phyloP scores from a whole-genome alignment of 2,888 invertebrate genomes.

The Aporophyla lueneburgensis region DNA sequence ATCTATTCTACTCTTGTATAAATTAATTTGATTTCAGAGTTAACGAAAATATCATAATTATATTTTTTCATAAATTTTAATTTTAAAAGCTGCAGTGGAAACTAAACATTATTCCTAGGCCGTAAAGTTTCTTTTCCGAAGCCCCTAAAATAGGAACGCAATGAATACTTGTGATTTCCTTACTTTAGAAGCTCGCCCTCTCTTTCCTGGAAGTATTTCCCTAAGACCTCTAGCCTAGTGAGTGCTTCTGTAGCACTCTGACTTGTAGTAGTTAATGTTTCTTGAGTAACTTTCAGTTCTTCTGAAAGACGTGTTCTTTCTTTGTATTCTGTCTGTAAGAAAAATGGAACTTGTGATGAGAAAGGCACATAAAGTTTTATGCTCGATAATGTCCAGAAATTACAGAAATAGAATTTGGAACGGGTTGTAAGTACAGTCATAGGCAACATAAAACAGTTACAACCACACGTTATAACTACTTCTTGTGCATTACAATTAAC shows the following conservation, averaged over 20 bases:
- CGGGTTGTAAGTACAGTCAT: not conserved
- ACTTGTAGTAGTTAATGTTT: slow-evolving; percentile 77
- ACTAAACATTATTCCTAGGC: not conserved
- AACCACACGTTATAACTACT: not conserved
- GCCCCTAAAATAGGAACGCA: not conserved
- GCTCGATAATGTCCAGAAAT: not conserved
- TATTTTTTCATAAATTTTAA: not conserved
- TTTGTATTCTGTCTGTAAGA: slow-evolving; percentile 79
- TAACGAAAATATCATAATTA: not conserved
- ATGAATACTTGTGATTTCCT: slow-evolving; percentile 69
- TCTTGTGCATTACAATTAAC: not conserved
- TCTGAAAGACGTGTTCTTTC: slow-evolving; percentile 80
- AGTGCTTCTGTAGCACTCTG: slow-evolving; percentile 92
- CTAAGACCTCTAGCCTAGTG: slow-evolving; percentile 96
- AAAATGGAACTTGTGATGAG: not conserved
- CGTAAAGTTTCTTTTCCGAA: not conserved
- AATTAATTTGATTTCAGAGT: not conserved
- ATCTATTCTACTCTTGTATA: not conserved
- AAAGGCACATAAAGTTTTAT: not conserved
- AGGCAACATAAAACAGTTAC: not conserved
- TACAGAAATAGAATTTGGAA: not conserved
- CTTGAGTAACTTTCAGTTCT: slow-evolving; percentile 78
- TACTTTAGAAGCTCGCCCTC: slow-evolving; percentile 97
- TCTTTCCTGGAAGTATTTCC: slow-evolving; percentile 97
- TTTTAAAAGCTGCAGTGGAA: not conserved